Evolutionary conservation across 2,113 vertebrate genomes (phyloP).

Genomic region (Emberiza fucata): DNA sequence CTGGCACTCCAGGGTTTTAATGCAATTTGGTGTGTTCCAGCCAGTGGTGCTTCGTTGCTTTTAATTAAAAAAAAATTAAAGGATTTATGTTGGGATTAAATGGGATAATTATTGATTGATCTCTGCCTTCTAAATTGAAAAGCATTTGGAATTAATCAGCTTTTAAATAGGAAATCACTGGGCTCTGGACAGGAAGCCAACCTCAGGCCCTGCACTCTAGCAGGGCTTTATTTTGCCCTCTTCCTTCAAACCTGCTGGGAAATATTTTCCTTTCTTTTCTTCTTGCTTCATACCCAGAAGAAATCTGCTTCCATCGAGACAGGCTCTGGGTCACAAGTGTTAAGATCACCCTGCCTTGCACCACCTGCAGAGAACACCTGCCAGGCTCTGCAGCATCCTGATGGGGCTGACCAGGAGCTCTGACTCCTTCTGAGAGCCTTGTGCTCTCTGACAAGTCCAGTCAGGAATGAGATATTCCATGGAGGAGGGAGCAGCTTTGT

Average conservation of each 20-base stretch:
- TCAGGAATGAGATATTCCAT: background rate
- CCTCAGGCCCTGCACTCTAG: background rate
- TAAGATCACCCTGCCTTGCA: background rate
- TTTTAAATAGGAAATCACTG: slow-evolving; percentile 68
- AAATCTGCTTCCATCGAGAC: background rate
- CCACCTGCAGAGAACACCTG: background rate
- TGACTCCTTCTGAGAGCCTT: background rate
- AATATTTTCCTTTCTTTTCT: background rate
- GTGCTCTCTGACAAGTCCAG: background rate
- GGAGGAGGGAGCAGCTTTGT: background rate
- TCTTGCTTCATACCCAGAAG: background rate
- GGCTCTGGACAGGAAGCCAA: slow-evolving; percentile 51
- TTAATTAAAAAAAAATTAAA: slow-evolving; percentile 76
- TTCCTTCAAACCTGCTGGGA: background rate
- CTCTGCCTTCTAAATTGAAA: slow-evolving; percentile 72
- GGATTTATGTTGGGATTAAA: slow-evolving; percentile 73
- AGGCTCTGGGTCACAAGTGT: background rate
- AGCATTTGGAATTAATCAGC: slow-evolving; percentile 73
- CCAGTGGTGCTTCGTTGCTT: slow-evolving; percentile 58
- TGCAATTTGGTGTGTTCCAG: slow-evolving; percentile 44
- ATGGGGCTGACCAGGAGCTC: background rate
- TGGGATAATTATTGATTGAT: slow-evolving; percentile 74
- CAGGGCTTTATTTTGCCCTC: background rate
- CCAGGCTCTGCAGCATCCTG: background rate
- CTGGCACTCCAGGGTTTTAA: slow-evolving; percentile 33